Evolutionary conservation across 2,888 invertebrate species (phyloP).

Genomic region (Trichopria drosophilae): DNA sequence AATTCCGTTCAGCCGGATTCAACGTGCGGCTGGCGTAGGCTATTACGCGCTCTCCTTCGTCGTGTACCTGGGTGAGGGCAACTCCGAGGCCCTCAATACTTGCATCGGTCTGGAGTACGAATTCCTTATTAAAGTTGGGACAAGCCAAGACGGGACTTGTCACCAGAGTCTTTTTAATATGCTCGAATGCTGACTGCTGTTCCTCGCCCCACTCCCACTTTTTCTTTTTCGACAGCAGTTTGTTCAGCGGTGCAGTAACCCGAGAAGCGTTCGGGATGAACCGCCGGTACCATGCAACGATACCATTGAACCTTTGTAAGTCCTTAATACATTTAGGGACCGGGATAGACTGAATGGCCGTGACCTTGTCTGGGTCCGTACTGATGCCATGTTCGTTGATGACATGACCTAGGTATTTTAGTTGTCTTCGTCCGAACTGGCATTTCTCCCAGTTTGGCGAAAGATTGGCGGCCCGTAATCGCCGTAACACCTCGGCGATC

Average conservation of each 20-base stretch:
- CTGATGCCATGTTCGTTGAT: neutral
- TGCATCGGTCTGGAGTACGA: conserved; percentile 27
- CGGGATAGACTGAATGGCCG: no score
- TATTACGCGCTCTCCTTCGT: conserved; percentile 16
- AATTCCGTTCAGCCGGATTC: conserved; percentile 16
- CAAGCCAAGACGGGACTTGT: conserved; percentile 16
- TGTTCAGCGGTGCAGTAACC: neutral
- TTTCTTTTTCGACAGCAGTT: conserved; percentile 8
- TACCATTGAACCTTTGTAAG: conserved; percentile 37
- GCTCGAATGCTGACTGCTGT: conserved; percentile 15
- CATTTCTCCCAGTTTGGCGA: no score
- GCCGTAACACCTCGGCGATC: conserved; percentile 31
- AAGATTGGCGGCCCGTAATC: no score
- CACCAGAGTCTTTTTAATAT: no score
- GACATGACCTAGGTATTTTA: no score
- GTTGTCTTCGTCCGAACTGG: conserved; percentile 35
- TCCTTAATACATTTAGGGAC: no score
- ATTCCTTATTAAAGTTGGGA: conserved; percentile 14
- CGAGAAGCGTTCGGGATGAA: conserved; percentile 20
- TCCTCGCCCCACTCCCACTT: conserved; percentile 14
- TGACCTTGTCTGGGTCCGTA: no score
- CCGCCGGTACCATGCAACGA: conserved; percentile 36
- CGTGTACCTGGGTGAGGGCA: conserved; percentile 12
- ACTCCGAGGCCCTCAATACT: conserved; percentile 19
- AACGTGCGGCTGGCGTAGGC: conserved; percentile 31